Percentiles rank a stretch among this genome's conserved stretches.
Conservation (phyloP, 2,797 vertebrate genomes). For the Echiichthys vipera region DNA sequence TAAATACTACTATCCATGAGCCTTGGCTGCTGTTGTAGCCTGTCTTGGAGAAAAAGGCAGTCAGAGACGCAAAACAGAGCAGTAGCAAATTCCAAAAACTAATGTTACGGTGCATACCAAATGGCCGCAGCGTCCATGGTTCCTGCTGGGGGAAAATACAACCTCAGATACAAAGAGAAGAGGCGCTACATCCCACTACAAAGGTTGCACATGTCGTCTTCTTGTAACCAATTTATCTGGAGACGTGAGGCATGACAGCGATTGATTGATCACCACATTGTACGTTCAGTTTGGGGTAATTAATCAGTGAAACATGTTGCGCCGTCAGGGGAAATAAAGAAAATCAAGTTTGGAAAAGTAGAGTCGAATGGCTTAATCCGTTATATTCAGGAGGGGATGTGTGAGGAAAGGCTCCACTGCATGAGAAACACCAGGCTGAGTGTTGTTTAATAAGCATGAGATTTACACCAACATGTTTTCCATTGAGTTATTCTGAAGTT, state of each 20-base stretch:
- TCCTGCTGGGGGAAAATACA: background rate
- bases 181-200: background rate
- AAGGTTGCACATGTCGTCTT: background rate
- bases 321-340: background rate
- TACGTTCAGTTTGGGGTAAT: background rate
- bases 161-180: background rate
- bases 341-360: background rate
- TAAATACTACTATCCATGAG: background rate
- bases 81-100: background rate
- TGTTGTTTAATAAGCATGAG: background rate
- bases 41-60: background rate
- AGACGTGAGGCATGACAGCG: background rate
- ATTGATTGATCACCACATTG: background rate
- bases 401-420: background rate
- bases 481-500: background rate
- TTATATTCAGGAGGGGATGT: background rate
- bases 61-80: background rate
- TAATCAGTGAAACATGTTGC: background rate
- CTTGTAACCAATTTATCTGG: background rate
- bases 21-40: background rate
- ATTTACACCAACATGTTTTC: background rate
- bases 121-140: no score
- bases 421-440: background rate
- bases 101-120: background rate
- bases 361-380: background rate